These are phyloP conservation scores for Boleophthalmus pectinirostris DNA, from an alignment of 2,113 vertebrate genomes.

Conservation along the genomic window DNA sequence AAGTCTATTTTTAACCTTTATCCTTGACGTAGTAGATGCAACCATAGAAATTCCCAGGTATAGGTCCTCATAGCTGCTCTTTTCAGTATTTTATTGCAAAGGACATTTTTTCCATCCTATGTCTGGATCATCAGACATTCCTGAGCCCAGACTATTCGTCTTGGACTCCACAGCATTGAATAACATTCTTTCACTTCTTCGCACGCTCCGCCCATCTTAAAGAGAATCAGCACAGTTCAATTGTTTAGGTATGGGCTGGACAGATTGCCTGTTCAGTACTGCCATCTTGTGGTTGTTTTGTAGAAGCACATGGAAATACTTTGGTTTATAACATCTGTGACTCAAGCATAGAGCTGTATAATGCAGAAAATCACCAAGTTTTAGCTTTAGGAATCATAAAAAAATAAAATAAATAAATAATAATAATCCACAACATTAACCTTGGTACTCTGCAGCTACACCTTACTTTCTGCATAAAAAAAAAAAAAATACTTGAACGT, in stretches of 20 bases:
- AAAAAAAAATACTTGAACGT: too few relatives aligned
- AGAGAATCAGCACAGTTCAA: background rate
- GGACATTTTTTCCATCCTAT: background rate
- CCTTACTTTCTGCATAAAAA: too few relatives aligned
- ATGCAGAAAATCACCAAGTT: background rate
- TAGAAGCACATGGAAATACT: background rate
- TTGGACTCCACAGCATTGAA: background rate
- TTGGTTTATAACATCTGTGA: background rate
- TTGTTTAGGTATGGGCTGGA: background rate
- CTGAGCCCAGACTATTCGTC: background rate
- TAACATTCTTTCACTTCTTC: constrained; percentile 1
- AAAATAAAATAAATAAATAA: too few relatives aligned
- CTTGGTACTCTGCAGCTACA: too few relatives aligned
- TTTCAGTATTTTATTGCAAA: background rate
- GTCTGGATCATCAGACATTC: constrained; percentile 1
- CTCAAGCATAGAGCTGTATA: background rate
- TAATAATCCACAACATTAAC: too few relatives aligned
- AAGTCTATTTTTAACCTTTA: background rate
- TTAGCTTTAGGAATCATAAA: too few relatives aligned
- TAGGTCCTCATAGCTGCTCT: background rate
- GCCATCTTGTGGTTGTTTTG: background rate
- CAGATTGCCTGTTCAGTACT: background rate
- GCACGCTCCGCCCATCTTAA: background rate
- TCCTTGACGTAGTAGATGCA: too few relatives aligned
- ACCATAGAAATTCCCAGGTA: background rate